Evolutionary conservation across 2,888 invertebrate species (phyloP), one percentile per base, ranked within the genome.

Genomic region (Chrysopilus asiliformis): DNA sequence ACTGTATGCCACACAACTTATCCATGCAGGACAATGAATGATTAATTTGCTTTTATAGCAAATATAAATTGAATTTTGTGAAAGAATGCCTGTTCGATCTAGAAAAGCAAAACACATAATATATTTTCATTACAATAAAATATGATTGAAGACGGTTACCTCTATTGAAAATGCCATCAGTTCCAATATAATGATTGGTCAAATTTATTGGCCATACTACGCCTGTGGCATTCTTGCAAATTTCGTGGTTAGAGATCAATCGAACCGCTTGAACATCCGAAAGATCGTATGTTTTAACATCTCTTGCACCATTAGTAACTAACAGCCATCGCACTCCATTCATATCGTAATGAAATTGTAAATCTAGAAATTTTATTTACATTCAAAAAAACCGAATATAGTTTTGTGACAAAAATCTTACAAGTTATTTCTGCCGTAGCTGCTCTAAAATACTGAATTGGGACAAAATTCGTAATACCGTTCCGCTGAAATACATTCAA

Each of bases 391-490:
- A n/a, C n/a, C n/a, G n/a, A n/a, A n/a, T n/a, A n/a, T n/a, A n/a
- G n/a, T n/a, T n/a, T n/a, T n/a, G n/a, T n/a, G n/a, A n/a, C n/a
- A n/a, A n/a, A n/a, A n/a, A 27, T n/a, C n/a, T 18, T 28, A 32
- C 29, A 8, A 7, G 32, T 20, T 16, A 16, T 13, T 25, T 8
- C 22, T 10, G 22, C 22, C 7, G 7, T 22, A 8, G 22, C 7
- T 2, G 71, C 68, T 44, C 65, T 66, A 50, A 77, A 71, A 40
- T 59, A 60, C 39, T 65, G 60, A 38, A 64, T 60, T 1, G 78
- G 71, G 40, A 66, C 56, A 37, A 74, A 53, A 29, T 59, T 47
- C 6, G 51, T 49, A 7, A 58, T 50, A 7, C 54, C 58, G 18
- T 59, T 52, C 0, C 42, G 34, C 10, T 55, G 25, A 12, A 52